Evolutionary conservation across 2,888 invertebrate species (phyloP).

Genomic region (Nomada ruficornis): DNA sequence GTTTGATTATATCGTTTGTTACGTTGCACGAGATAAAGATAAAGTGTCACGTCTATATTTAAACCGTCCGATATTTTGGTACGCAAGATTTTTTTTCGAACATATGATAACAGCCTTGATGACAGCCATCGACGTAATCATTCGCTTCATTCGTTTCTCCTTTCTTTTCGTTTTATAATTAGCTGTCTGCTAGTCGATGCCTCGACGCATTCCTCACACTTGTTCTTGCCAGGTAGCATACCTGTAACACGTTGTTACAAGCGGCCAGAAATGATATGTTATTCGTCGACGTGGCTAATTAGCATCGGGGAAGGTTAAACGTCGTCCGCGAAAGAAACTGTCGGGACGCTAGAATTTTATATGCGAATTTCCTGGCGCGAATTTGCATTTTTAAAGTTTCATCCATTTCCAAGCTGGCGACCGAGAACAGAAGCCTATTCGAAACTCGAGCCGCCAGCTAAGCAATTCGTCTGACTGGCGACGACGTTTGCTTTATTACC

Average conservation of each 20-base stretch:
- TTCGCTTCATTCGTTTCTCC: background rate
- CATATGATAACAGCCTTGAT: background rate
- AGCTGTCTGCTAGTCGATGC: background rate
- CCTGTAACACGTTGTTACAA: background rate
- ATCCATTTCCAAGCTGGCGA: constrained; percentile 1
- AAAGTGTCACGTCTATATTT: constrained; percentile 23
- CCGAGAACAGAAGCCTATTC: constrained; percentile 23
- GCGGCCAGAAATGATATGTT: background rate
- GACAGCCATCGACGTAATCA: background rate
- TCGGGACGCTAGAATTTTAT: constrained; percentile 26
- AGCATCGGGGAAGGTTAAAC: constrained; percentile 41
- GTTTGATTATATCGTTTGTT: constrained; percentile 36
- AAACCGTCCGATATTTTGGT: background rate
- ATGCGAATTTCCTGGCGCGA: constrained; percentile 20
- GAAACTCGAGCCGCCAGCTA: constrained; percentile 56
- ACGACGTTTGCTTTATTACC: constrained; percentile 35
- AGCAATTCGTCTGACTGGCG: constrained; percentile 39
- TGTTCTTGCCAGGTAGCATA: no score
- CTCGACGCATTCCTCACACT: no score
- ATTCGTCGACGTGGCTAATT: constrained; percentile 42
- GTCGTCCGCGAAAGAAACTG: constrained; percentile 11
- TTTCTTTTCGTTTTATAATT: background rate
- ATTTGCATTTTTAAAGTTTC: constrained; percentile 40
- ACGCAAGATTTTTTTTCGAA: background rate
- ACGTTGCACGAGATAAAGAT: constrained; percentile 5